Base-by-base conservation (phyloP, 2,113 vertebrate genomes). In the Sardina pilchardus region DNA sequence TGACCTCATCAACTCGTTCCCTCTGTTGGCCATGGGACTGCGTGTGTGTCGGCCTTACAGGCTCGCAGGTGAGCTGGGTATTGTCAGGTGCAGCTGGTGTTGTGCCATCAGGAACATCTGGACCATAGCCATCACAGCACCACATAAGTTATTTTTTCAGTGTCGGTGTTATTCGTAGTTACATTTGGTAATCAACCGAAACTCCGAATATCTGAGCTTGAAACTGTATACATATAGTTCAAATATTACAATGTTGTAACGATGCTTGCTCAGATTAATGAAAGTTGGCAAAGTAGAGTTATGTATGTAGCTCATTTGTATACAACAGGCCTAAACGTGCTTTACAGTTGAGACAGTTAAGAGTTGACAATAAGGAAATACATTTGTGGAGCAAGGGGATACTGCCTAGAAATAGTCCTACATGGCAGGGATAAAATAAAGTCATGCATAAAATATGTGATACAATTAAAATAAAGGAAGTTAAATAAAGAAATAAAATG, bases 1-100 rank as follows among this genome's bases (percentile, higher is more conserved):
- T 85, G 96, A 98, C 88, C 93, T 99, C 78, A 93, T 99, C 86
- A 97, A 99, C 94, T 97, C 97, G 3, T 94, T 99, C 90, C 98
- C 98, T 0, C 93, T 99, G 83, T 99, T 97, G 21, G 96, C 97
- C 0, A n/a, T 98, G 3, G 90, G 94, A 42, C 96, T 99, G 14
- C 95, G 98, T 0, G 56, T 99, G 87, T 97, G 94, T 89, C 95
- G 96, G 0, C 91, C 97, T 43, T 98, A 98, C 93, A 95, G 96
- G 71, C 96, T 99, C 0, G 96, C 97, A 43, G 97, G 98, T 99
- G 89, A 83, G 9, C 16, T 50, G 45, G 39, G 8, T 45, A 30
- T 47, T 78, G 7, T 78, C 16, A 78, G 67, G 44, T 24, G 63
- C n/a, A 26, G n/a, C 26, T 71, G 39, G 34, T 34, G 17, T 24